phyloP scores from a whole-genome alignment of 2,797 vertebrate genomes.

The Schizopygopsis malacanthus region DNA sequence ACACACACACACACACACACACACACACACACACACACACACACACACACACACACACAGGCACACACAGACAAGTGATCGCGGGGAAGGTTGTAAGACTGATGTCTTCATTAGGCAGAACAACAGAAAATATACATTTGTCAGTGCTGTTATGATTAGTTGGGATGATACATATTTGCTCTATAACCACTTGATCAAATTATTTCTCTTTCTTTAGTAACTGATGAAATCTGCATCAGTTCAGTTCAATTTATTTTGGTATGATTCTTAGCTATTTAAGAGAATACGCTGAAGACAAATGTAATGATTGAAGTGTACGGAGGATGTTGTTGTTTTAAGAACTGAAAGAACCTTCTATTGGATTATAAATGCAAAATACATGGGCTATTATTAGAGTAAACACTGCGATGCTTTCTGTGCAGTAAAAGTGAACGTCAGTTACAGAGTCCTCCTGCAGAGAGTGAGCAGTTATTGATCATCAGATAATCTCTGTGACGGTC shows the following conservation, averaged over 20 bases:
- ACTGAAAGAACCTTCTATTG: not conserved
- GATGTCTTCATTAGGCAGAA: not conserved
- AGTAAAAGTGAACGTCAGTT: not conserved
- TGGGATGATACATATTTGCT: not conserved
- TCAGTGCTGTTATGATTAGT: not conserved
- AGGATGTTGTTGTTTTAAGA: not conserved
- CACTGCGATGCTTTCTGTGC: not conserved
- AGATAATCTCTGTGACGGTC: conserved; percentile 7
- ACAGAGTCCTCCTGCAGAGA: not conserved
- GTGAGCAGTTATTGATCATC: not conserved
- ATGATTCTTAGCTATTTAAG: not conserved
- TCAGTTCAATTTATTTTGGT: not conserved
- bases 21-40: too few species aligned
- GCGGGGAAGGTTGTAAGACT: not conserved
- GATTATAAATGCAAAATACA: conserved; percentile 9
- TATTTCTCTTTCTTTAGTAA: not conserved
- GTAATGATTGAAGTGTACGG: not conserved
- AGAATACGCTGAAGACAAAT: not conserved
- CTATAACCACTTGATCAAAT: not conserved
- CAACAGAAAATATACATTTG: not conserved
- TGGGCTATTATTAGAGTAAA: not conserved
- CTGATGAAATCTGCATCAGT: not conserved
- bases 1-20: too few species aligned
- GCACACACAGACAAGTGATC: not conserved
- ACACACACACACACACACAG: not conserved